Evolutionary conservation across 1,140 invertebrate species (phyloP).

Genomic region (Conopomorpha cramerella): DNA sequence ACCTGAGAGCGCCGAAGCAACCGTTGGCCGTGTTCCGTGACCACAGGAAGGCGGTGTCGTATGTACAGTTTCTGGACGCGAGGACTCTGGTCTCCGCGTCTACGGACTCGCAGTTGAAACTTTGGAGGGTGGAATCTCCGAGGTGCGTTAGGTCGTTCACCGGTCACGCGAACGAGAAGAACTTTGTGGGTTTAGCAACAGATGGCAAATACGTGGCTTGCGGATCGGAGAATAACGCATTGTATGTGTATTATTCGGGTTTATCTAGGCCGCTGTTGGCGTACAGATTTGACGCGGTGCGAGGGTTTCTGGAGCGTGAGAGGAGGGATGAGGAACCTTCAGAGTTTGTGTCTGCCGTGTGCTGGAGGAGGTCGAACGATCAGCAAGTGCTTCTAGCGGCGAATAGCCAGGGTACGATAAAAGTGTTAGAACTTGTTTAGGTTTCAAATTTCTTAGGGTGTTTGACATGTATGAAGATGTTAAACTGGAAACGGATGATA

Average conservation of each 20-base stretch:
- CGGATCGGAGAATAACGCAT: slow-evolving; percentile 94
- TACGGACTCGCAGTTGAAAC: slow-evolving; percentile 91
- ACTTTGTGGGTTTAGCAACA: slow-evolving; percentile 95
- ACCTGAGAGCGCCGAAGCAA: slow-evolving; percentile 84
- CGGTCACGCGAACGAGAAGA: slow-evolving; percentile 96
- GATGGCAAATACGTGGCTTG: slow-evolving; percentile 94
- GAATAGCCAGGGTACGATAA: slow-evolving; percentile 93
- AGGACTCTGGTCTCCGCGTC: slow-evolving; percentile 93
- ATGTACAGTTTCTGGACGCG: slow-evolving; percentile 92
- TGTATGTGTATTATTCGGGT: slow-evolving; percentile 94
- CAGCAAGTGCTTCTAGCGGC: slow-evolving; percentile 82
- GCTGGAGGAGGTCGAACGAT: slow-evolving; percentile 84
- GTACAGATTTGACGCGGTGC: slow-evolving; percentile 86
- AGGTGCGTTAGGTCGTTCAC: slow-evolving; percentile 86
- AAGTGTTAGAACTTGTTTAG: slow-evolving; percentile 80
- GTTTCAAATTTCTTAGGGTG: too few relatives aligned
- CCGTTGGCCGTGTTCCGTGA: slow-evolving; percentile 87
- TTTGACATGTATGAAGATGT: too few relatives aligned
- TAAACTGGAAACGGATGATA: too few relatives aligned
- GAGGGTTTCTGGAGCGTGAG: slow-evolving; percentile 79
- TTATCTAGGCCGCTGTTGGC: slow-evolving; percentile 85
- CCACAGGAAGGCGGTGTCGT: slow-evolving; percentile 94
- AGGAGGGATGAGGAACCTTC: slow-evolving; percentile 80
- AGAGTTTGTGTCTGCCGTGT: slow-evolving; percentile 96
- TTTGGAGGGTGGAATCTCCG: slow-evolving; percentile 86